phyloP scores from a whole-genome alignment of 2,888 invertebrate genomes.

The Parelbella ahira region DNA sequence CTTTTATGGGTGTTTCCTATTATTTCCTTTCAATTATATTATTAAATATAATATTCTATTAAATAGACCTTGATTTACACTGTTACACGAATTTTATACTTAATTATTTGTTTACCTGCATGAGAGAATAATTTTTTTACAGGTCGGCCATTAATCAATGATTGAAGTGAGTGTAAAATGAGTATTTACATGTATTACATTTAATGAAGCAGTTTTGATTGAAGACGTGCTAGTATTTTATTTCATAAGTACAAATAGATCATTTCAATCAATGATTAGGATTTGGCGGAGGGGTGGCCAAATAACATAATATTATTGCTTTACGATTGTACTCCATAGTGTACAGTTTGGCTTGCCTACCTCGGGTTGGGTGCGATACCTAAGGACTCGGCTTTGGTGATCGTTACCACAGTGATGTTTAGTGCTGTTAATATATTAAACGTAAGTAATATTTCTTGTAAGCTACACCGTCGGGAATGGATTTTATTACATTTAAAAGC shows the following conservation, averaged over 20 bases:
- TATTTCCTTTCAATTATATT: background rate
- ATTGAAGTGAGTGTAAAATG: slow-evolving; percentile 3
- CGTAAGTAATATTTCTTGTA: slow-evolving; percentile 57
- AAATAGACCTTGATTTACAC: no score
- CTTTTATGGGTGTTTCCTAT: no score
- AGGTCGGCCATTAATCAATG: slow-evolving; percentile 1
- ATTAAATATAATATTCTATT: background rate
- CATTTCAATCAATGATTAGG: slow-evolving; percentile 9
- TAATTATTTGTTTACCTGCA: no score
- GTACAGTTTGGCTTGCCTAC: slow-evolving; percentile 57
- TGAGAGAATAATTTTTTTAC: no score
- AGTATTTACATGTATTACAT: no score
- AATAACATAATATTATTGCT: slow-evolving; percentile 23
- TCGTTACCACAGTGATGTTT: slow-evolving; percentile 44
- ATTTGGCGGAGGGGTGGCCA: slow-evolving; percentile 24
- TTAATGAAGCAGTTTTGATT: no score
- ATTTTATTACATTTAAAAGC: background rate
- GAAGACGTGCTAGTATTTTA: no score
- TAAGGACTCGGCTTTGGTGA: slow-evolving; percentile 47
- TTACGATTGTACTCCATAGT: slow-evolving; percentile 42
- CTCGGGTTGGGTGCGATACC: slow-evolving; percentile 41
- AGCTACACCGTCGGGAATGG: slow-evolving; percentile 31
- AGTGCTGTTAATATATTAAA: slow-evolving; percentile 42
- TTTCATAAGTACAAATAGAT: background rate
- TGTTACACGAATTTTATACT: no score